phyloP scores from a whole-genome alignment of 2,888 invertebrate species.

The Drosophila austrosaltans region DNA sequence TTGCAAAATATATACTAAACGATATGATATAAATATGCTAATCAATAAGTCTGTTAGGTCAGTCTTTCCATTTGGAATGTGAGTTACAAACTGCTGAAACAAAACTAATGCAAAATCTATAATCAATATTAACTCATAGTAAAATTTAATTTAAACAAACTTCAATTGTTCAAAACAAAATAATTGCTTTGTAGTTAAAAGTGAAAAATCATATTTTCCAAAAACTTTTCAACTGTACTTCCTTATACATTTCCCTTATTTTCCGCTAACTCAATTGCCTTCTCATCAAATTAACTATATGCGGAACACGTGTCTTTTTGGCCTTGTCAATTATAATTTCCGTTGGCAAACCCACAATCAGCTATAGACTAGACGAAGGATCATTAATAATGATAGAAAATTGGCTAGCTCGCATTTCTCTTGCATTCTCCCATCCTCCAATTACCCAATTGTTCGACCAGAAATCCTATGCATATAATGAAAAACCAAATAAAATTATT shows the following conservation, averaged over 20 bases:
- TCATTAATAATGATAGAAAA: slow-evolving; percentile 35
- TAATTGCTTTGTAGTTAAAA: no score
- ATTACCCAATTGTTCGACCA: slow-evolving; percentile 37
- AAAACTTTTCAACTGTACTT: background rate
- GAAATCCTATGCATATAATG: slow-evolving; percentile 32
- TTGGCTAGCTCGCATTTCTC: slow-evolving; percentile 8
- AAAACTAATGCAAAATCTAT: no score
- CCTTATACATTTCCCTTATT: background rate
- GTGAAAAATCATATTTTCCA: background rate
- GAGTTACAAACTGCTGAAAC: no score
- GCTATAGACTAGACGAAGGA: slow-evolving; percentile 36
- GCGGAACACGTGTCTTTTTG: slow-evolving; percentile 30
- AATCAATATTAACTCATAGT: no score
- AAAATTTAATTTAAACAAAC: no score
- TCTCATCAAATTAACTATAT: slow-evolving; percentile 34
- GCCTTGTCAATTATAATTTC: background rate
- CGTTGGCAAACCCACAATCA: slow-evolving; percentile 21
- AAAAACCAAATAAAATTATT: slow-evolving; percentile 74
- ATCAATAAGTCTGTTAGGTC: no score
- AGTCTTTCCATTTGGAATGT: no score
- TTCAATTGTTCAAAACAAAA: no score
- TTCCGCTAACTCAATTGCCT: slow-evolving; percentile 6
- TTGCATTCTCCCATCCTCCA: background rate
- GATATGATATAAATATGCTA: no score
- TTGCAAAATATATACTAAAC: no score